Base-by-base conservation (phyloP, 1,140 invertebrate species). In the Lepidotrigona ventralis region DNA sequence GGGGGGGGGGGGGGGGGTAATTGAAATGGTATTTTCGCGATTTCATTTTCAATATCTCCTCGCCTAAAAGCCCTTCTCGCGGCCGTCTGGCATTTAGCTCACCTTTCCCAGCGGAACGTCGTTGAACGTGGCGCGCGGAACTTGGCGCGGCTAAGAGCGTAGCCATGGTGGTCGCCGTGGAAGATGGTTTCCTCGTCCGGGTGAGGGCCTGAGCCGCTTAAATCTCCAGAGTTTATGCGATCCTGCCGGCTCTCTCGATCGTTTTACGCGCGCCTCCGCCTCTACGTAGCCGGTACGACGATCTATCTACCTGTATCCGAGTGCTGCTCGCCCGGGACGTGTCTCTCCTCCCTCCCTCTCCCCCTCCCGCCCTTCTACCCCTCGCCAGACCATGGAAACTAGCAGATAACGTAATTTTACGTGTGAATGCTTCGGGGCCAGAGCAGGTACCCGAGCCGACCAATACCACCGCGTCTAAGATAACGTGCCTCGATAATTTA, bases 381-480 rank as follows among this genome's bases (percentile, higher is more conserved):
- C n/a, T n/a, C 33, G 2, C 33, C 33, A n/a, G n/a, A n/a, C 86
- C 87, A 86, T 73, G 86, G 89, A 85, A 90, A 90, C 86, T 58
- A 86, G 29, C 74, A 91, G 91, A 93, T 92, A 92, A 93, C 90
- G 91, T 93, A 92, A 93, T 92, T 92, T 90, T 79, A 85, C 86
- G 86, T 90, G 91, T 89, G 89, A 92, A 93, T 90, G 88, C 88
- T 92, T 64, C 76, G 86, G 74, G 76, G 76, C 83, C 83, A 88
- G 90, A 88, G 87, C 89, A 90, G 90, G 89, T 92, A 91, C 91
- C 88, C 58, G 86, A 71, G 87, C 85, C 39, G 84, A 85, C 90
- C 91, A 92, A 92, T 92, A 90, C 89, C 90, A 46, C 39, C 86
- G 73, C 83, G 76, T 75, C 75, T 79, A 17, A 91, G 91, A 93